phyloP scores from a whole-genome alignment of 2,797 vertebrate species.

The Melanotaenia pygmaea region DNA sequence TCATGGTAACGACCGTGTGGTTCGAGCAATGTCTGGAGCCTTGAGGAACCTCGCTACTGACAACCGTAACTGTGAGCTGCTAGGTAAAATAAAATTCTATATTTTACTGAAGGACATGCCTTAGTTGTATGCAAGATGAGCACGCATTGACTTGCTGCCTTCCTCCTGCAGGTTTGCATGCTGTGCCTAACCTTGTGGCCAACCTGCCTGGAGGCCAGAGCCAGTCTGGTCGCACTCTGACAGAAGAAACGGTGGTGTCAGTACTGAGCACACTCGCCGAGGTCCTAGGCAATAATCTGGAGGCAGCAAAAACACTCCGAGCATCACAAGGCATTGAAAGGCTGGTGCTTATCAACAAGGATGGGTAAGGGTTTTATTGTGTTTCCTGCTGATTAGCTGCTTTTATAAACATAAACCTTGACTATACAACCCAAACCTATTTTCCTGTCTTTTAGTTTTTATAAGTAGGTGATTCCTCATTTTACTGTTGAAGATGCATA shows the following conservation, averaged over 20 bases:
- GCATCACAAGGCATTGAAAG: slow-evolving; percentile 94
- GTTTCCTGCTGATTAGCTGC: neutral
- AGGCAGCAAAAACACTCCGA: slow-evolving; percentile 93
- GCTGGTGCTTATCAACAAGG: slow-evolving; percentile 95
- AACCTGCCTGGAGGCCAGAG: slow-evolving; percentile 91
- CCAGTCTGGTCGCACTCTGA: slow-evolving; percentile 85
- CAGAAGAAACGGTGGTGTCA: slow-evolving; percentile 94
- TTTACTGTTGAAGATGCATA: too few relatives aligned
- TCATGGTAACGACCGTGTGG: slow-evolving; percentile 91
- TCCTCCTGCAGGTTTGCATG: slow-evolving; percentile 88
- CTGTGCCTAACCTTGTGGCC: slow-evolving; percentile 90
- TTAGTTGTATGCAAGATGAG: neutral
- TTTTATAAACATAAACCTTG: neutral
- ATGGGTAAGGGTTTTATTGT: slow-evolving; percentile 80
- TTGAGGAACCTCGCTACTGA: slow-evolving; percentile 96
- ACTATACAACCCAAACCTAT: neutral
- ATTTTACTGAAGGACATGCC: neutral
- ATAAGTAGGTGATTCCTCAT: too few relatives aligned
- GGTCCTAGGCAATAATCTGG: slow-evolving; percentile 91
- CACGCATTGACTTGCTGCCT: neutral
- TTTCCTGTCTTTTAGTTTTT: neutral
- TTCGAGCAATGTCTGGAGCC: slow-evolving; percentile 93
- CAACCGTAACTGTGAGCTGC: slow-evolving; percentile 91
- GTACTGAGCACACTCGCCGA: slow-evolving; percentile 93
- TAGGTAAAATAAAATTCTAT: slow-evolving; percentile 82